These are phyloP conservation scores for Philaethria dido DNA, from an alignment of 2,888 invertebrate species.

Conservation along the genomic window DNA sequence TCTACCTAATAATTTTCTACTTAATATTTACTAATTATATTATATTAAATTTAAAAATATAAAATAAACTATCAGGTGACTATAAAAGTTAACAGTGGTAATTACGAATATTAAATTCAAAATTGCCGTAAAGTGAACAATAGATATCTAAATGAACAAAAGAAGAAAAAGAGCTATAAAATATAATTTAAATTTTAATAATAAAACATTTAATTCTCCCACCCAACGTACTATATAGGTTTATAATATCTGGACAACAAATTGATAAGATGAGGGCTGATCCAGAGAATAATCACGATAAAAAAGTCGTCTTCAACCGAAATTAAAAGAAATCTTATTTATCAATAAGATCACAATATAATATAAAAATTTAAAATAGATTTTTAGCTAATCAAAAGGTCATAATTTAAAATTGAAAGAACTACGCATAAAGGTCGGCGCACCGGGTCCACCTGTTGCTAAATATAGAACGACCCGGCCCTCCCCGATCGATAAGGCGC, in stretches of 20 bases:
- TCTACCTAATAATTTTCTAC: neutral
- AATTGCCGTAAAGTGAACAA: too few relatives aligned
- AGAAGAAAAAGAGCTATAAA: neutral
- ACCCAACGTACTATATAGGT: neutral
- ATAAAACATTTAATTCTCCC: neutral
- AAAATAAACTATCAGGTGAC: too few relatives aligned
- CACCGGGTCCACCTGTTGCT: conserved; percentile 77
- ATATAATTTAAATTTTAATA: neutral
- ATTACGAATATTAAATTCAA: too few relatives aligned
- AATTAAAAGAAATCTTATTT: too few relatives aligned
- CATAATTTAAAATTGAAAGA: conserved; percentile 54
- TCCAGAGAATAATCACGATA: neutral
- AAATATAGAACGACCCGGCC: conserved; percentile 70
- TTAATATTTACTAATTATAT: too few relatives aligned
- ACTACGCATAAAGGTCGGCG: conserved; percentile 65
- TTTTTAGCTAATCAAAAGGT: conserved; percentile 46
- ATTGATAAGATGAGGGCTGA: neutral
- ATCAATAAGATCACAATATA: too few relatives aligned
- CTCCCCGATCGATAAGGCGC: conserved; percentile 66
- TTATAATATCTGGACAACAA: neutral
- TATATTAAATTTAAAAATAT: too few relatives aligned
- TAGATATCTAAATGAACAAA: too few relatives aligned
- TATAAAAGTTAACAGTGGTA: too few relatives aligned
- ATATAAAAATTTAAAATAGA: too few relatives aligned
- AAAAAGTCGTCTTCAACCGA: neutral